These are phyloP conservation scores for Contarinia nasturtii DNA, from an alignment of 1,140 invertebrate genomes.

Conservation along the genomic window DNA sequence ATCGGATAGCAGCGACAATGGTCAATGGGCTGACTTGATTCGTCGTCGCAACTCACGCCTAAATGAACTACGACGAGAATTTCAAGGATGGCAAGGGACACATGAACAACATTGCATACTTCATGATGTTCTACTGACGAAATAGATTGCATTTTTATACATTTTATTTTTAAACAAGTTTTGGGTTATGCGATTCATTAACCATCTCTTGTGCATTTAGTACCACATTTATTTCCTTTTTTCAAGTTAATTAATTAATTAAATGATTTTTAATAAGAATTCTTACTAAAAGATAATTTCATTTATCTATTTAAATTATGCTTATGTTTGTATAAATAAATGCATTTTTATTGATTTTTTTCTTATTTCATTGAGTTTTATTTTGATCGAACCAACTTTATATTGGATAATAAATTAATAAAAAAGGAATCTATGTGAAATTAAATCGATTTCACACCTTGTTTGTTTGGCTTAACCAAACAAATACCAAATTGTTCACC, in stretches of 20 bases:
- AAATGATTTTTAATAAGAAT: not conserved
- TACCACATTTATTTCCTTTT: not conserved
- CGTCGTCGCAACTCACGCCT: conserved; percentile 17
- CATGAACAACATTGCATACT: conserved; percentile 22
- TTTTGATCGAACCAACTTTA: no score
- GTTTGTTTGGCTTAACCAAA: no score
- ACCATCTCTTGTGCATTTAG: not conserved
- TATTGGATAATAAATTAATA: no score
- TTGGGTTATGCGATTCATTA: not conserved
- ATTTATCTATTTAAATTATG: not conserved
- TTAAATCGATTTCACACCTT: no score
- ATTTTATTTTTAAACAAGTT: not conserved
- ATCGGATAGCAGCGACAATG: conserved; percentile 10
- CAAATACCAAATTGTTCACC: no score
- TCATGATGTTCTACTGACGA: conserved; percentile 21
- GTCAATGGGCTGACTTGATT: conserved; percentile 20
- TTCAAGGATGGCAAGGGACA: conserved; percentile 22
- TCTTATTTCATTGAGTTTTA: not conserved
- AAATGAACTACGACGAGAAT: conserved; percentile 19
- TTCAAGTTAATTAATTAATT: not conserved
- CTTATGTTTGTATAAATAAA: not conserved
- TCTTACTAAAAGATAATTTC: not conserved
- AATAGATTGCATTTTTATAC: not conserved
- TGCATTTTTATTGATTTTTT: not conserved
- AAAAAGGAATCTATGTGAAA: no score